Base-by-base conservation (phyloP, 1,140 invertebrate genomes). In the Colletes gigas region DNA sequence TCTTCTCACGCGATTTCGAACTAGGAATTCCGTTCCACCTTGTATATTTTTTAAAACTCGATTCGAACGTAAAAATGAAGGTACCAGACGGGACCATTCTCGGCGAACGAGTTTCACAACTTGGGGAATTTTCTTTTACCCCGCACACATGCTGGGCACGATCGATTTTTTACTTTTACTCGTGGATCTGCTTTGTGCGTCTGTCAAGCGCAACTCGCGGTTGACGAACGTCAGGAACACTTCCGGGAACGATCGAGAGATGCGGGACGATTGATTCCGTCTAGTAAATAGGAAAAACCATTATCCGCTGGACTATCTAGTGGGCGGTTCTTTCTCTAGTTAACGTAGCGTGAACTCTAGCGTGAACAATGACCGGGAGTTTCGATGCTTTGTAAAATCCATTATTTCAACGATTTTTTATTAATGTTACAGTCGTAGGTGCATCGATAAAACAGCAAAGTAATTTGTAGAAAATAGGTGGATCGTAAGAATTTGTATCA, bases 151-250 rank as follows among this genome's bases (percentile, higher is more conserved):
- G 52, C 50, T 3, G 3, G 14, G 14, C 50, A 14, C 3, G 15
- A 59, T 72, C 12, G 68, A 71, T 78, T 78, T 78, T 67, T 65
- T 47, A 10, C 68, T 54, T 41, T 19, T 21, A 54, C 54, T 21
- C 41, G 12, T 21, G 41, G 39, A 15, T 39, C 9, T n/a, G 57
- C 44, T 70, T 78, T 72, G 50, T 55, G 50, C 57, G 57, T 72
- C 68, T 62, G 76, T 78, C 76, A 72, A 12, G 7, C 39, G 39
- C 9, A 52, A 54, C 65, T 62, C 39, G 21, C 68, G 76, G 44
- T 78, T 71, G 76, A 71, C 76, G 76, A 78, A 72, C 59, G 76
- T 78, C 76, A 65, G 17, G 5, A 15, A 21, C 76, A 63, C 47
- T 63, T 62, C 50, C 76, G 59, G 68, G 10, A 54, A 12, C 76